phyloP scores from a whole-genome alignment of 2,797 vertebrate species.

The Coregonus ussuriensis region DNA sequence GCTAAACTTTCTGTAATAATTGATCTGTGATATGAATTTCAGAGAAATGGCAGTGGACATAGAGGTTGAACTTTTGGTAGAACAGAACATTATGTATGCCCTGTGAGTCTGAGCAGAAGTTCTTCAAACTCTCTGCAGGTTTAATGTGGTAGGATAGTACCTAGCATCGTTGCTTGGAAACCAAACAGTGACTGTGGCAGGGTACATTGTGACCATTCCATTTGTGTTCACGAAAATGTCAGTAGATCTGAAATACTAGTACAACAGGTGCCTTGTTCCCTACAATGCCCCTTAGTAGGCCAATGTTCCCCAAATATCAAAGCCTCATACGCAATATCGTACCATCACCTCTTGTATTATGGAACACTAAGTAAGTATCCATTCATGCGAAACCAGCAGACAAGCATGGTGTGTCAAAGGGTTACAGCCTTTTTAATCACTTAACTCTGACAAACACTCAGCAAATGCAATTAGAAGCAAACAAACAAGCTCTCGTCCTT shows the following conservation, averaged over 20 bases:
- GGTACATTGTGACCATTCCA: not conserved
- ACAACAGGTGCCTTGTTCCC: not conserved
- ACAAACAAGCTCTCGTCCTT: constrained; percentile 15
- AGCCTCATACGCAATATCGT: not conserved
- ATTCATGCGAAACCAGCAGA: not conserved
- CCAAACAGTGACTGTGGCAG: not conserved
- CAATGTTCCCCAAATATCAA: not conserved
- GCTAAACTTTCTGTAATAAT: not conserved
- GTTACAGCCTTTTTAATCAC: not conserved
- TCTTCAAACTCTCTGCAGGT: not conserved
- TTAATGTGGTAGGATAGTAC: not conserved
- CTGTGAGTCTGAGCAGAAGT: not conserved
- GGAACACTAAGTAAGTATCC: not conserved
- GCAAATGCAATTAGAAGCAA: constrained; percentile 19
- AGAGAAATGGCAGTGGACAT: not conserved
- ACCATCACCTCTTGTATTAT: not conserved
- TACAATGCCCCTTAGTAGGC: not conserved
- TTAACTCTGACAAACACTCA: constrained; percentile 14
- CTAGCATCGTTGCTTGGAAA: not conserved
- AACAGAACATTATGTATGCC: not conserved
- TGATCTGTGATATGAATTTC: not conserved
- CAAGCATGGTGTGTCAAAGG: not conserved
- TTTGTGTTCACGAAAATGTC: not conserved
- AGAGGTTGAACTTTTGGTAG: not conserved
- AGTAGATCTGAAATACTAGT: not conserved